These are phyloP conservation scores for Leptopilina myrica DNA, from an alignment of 2,888 invertebrate genomes.

Conservation along the genomic window DNA sequence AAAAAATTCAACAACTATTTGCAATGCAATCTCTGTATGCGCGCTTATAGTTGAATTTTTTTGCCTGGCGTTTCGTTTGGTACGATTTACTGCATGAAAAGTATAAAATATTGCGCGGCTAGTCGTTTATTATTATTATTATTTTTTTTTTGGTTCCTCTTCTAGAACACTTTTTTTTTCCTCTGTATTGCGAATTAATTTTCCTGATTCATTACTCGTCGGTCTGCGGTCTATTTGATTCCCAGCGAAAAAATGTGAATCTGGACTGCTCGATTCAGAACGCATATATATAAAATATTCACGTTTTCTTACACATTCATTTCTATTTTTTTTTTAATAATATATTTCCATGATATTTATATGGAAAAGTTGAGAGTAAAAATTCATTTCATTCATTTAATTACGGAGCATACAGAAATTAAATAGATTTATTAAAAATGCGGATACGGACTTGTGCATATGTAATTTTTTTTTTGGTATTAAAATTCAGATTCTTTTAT, in stretches of 20 bases:
- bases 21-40: neutral
- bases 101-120: conserved; percentile 18
- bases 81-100: conserved; percentile 23
- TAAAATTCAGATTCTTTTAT: too few species aligned
- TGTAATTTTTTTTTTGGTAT: too few species aligned
- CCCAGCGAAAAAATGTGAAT: conserved; percentile 19
- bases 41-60: neutral
- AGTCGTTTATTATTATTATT: neutral
- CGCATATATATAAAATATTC: conserved; percentile 1
- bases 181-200: conserved; percentile 27
- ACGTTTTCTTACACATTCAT: conserved; percentile 6
- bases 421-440: too few species aligned
- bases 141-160: neutral
- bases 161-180: conserved; percentile 6
- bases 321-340: neutral
- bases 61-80: conserved; percentile 9
- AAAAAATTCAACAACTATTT: neutral
- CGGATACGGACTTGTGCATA: too few species aligned
- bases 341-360: too few species aligned
- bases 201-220: conserved; percentile 30
- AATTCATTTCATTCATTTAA: too few species aligned
- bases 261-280: neutral
- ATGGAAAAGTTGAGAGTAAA: too few species aligned
- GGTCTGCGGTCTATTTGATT: conserved; percentile 19
- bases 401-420: too few species aligned